These are phyloP conservation scores for Rhea pennata DNA, from an alignment of 2,113 vertebrate genomes.

Conservation along the genomic window DNA sequence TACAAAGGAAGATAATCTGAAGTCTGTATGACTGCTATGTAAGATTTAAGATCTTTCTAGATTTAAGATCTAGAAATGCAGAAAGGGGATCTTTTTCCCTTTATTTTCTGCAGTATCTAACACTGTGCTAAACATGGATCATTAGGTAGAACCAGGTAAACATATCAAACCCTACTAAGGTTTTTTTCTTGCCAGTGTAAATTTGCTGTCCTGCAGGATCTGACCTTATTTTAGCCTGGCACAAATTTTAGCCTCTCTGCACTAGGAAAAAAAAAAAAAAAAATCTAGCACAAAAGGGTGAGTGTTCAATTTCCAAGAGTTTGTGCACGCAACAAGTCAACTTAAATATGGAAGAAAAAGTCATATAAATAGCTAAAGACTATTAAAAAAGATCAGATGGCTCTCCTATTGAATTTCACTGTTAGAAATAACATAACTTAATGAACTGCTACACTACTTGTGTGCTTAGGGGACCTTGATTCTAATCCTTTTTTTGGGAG, in stretches of 20 bases:
- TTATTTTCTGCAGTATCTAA: neutral
- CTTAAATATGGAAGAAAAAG: neutral
- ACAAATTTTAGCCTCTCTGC: neutral
- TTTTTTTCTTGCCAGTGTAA: neutral
- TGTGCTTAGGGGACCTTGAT: neutral
- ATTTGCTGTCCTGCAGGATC: neutral
- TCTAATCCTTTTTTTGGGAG: neutral
- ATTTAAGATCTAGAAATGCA: neutral
- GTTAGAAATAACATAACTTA: neutral
- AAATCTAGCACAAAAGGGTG: neutral
- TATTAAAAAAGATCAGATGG: neutral
- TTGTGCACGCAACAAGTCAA: neutral
- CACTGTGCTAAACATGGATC: neutral
- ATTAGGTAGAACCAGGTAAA: neutral
- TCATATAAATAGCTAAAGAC: neutral
- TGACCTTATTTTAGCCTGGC: too few species aligned
- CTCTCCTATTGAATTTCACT: neutral
- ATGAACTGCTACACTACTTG: neutral
- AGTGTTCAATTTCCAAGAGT: neutral
- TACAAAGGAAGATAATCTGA: neutral
- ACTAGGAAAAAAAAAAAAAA: neutral
- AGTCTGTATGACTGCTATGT: neutral
- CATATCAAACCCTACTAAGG: neutral
- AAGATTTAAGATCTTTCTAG: neutral
- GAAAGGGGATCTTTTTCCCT: accelerated